A percentile compares a stretch with the other conserved stretches of the same genome.
phyloP scores from a whole-genome alignment of 2,888 invertebrate species.

The Pollenia labialis region DNA sequence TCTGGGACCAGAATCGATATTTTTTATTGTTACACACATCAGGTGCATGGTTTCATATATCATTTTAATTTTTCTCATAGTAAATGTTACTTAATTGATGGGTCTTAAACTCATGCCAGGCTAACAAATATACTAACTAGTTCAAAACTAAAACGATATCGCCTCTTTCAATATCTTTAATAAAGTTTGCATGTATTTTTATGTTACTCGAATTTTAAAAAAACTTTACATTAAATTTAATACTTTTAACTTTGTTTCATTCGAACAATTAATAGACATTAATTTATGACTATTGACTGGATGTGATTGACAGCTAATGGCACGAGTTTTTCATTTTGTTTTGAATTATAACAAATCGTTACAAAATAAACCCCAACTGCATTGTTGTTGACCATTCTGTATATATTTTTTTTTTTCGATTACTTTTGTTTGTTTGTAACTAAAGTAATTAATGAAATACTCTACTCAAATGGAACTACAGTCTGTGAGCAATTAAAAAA shows the following conservation, averaged over 20 bases:
- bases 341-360: conserved; percentile 63
- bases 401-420: background rate
- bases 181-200: background rate
- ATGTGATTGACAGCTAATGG: conserved; percentile 69
- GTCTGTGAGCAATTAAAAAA: conserved; percentile 35
- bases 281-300: conserved; percentile 50
- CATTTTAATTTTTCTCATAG: too few species aligned
- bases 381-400: conserved; percentile 26
- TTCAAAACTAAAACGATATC: background rate
- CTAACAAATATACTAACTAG: background rate
- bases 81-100: background rate
- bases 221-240: background rate
- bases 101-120: background rate
- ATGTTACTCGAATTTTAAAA: background rate
- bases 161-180: conserved; percentile 27
- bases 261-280: conserved; percentile 25
- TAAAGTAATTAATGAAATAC: conserved; percentile 63
- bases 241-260: conserved; percentile 16
- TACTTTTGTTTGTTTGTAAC: conserved; percentile 4
- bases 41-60: too few species aligned
- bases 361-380: conserved; percentile 51
- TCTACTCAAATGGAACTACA: background rate
- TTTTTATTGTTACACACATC: too few species aligned
- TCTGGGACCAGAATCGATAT: too few species aligned
- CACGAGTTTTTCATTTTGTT: conserved; percentile 68